Conservation (phyloP, 2,888 invertebrate genomes). For the Iselma pallidipennis region DNA sequence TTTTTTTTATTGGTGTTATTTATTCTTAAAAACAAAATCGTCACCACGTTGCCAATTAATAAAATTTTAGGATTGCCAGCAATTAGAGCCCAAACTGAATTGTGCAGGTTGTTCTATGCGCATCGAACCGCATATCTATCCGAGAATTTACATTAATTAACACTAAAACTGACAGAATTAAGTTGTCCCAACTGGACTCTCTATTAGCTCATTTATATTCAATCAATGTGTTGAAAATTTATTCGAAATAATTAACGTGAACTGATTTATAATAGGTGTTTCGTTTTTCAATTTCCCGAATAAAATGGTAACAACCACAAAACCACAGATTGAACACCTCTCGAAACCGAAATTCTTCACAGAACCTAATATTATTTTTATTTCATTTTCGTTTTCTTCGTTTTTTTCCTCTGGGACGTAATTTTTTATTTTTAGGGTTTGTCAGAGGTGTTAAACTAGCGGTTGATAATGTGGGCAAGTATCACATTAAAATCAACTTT, state of each 20-base stretch:
- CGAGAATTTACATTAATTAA: constrained; percentile 52
- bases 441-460: too few relatives aligned
- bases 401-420: too few relatives aligned
- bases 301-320: neutral
- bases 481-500: constrained; percentile 36
- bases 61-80: constrained; percentile 36
- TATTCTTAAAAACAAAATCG: neutral
- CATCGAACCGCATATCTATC: constrained; percentile 46
- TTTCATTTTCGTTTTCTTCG: too few relatives aligned
- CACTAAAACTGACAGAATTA: constrained; percentile 45
- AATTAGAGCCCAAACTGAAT: constrained; percentile 44
- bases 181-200: constrained; percentile 39
- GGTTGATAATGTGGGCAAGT: constrained; percentile 40
- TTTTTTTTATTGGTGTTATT: too few relatives aligned
- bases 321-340: neutral
- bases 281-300: neutral
- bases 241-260: constrained; percentile 38
- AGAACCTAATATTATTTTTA: too few relatives aligned
- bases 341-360: neutral
- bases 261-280: constrained; percentile 30
- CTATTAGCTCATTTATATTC: constrained; percentile 47
- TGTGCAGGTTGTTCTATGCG: constrained; percentile 44
- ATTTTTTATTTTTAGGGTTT: too few relatives aligned
- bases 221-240: constrained; percentile 34
- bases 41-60: constrained; percentile 25